Percentiles rank a stretch among this genome's conserved stretches.
These are phyloP conservation scores for Abrostola triplasia DNA, from an alignment of 2,888 invertebrate genomes.

Conservation along the genomic window DNA sequence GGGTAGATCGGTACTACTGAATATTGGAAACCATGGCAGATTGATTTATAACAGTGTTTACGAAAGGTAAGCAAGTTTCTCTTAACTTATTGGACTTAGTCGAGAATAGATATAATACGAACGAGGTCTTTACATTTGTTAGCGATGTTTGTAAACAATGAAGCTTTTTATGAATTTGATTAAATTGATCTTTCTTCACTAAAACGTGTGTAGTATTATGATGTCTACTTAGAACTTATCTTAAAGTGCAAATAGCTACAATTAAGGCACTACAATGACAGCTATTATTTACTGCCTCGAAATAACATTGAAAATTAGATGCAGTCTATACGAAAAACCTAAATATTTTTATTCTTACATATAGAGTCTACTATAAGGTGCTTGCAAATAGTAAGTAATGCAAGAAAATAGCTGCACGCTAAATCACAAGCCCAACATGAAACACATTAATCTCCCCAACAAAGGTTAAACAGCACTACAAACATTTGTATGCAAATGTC, in stretches of 20 bases:
- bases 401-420: constrained; percentile 1
- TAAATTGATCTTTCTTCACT: too few species aligned
- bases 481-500: constrained; percentile 57
- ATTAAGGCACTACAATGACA: too few species aligned
- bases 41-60: constrained; percentile 43
- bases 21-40: constrained; percentile 40
- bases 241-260: too few species aligned
- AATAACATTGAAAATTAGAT: too few species aligned
- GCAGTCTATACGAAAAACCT: too few species aligned
- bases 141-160: constrained; percentile 4
- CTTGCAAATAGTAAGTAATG: not conserved
- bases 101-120: constrained; percentile 13
- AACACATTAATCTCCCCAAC: constrained; percentile 38
- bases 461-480: constrained; percentile 46
- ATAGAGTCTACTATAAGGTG: not conserved
- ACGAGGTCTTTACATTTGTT: constrained; percentile 6
- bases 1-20: constrained; percentile 13
- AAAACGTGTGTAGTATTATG: too few species aligned
- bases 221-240: too few species aligned
- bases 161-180: too few species aligned
- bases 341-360: not conserved
- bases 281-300: too few species aligned
- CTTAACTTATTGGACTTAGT: constrained; percentile 34
- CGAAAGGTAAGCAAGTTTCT: constrained; percentile 30
- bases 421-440: constrained; percentile 10